A percentile compares a stretch with the other conserved stretches of the same genome.
These are phyloP conservation scores for Tupiocoris notatus DNA, from an alignment of 2,888 invertebrate species.

Conservation along the genomic window DNA sequence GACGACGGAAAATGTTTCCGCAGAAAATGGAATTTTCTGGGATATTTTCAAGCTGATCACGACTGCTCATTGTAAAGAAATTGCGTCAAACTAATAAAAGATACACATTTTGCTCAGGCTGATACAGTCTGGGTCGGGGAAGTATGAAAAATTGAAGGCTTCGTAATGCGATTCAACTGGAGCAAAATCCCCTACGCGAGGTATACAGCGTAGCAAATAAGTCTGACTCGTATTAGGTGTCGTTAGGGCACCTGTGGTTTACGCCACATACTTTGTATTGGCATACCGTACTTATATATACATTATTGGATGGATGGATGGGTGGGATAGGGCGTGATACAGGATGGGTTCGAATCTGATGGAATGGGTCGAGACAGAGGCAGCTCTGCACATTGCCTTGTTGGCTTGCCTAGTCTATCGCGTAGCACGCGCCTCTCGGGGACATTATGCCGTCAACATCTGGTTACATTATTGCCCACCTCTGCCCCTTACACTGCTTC, in stretches of 20 bases:
- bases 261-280: slow-evolving; percentile 13
- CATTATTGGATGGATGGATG: slow-evolving; percentile 26
- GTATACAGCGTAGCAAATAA: slow-evolving; percentile 7
- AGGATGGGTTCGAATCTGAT: not conserved
- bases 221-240: slow-evolving; percentile 31
- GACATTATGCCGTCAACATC: slow-evolving; percentile 35
- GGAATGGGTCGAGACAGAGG: not conserved
- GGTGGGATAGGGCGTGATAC: not conserved
- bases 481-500: not conserved
- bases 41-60: not conserved
- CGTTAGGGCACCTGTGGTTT: slow-evolving; percentile 37
- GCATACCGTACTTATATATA: slow-evolving; percentile 33
- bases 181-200: no score
- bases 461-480: slow-evolving; percentile 35
- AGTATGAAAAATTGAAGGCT: not conserved
- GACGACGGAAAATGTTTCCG: no score
- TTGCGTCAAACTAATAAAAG: no score
- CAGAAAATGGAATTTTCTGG: not conserved
- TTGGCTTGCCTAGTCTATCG: no score
- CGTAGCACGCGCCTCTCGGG: not conserved
- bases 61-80: no score
- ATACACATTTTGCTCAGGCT: no score
- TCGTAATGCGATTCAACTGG: not conserved
- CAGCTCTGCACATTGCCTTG: not conserved
- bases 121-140: no score